Evolutionary conservation across 2,888 invertebrate species (phyloP).

Genomic region (Acronicta aceris): DNA sequence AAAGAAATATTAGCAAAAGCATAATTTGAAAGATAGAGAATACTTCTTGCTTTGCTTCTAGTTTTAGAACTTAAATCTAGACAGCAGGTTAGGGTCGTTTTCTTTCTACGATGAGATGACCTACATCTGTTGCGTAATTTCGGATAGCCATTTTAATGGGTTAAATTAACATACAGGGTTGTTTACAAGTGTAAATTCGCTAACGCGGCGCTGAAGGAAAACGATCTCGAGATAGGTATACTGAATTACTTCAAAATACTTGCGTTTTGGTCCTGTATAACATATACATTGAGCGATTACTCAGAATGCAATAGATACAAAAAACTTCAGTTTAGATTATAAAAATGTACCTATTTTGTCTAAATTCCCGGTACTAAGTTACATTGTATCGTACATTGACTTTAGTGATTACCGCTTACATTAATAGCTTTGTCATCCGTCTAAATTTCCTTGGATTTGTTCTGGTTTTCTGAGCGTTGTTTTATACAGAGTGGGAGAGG

Average conservation of each 20-base stretch:
- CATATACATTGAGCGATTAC: too few species aligned
- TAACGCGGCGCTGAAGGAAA: background rate
- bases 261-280: too few species aligned
- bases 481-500: too few species aligned
- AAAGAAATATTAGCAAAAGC: slow-evolving; percentile 11
- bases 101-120: too few species aligned
- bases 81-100: too few species aligned
- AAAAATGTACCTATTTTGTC: too few species aligned
- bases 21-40: too few species aligned
- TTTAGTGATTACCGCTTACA: slow-evolving; percentile 2
- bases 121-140: background rate
- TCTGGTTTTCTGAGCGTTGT: background rate
- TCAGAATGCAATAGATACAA: slow-evolving; percentile 7
- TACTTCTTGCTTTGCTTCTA: too few species aligned
- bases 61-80: too few species aligned
- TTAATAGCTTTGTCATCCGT: background rate
- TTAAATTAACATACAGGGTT: too few species aligned
- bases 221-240: background rate
- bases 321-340: too few species aligned
- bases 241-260: too few species aligned
- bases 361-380: slow-evolving; percentile 22
- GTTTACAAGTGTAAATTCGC: background rate
- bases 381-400: slow-evolving; percentile 22
- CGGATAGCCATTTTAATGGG: background rate
- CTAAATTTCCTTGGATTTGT: background rate